Evolutionary conservation across 2,797 vertebrate species (phyloP).

Genomic region (Mus caroli): DNA sequence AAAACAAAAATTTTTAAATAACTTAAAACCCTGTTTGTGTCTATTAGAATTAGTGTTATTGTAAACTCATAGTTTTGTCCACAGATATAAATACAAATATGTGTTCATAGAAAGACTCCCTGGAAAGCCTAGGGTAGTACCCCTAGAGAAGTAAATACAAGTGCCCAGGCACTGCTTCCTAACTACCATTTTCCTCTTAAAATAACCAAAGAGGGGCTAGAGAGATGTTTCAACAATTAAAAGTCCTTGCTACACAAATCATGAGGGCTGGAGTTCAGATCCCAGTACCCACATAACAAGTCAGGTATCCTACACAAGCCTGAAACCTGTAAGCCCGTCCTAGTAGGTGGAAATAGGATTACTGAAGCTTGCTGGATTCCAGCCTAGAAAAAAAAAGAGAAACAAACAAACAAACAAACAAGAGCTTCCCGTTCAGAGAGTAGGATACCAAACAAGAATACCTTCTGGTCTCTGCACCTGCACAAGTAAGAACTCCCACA

Average conservation of each 20-base stretch:
- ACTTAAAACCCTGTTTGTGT: neutral
- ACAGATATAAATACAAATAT: conserved; percentile 17
- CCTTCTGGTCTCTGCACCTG: neutral
- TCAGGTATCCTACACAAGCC: neutral
- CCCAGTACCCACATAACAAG: neutral
- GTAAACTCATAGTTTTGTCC: conserved; percentile 10
- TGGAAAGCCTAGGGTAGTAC: neutral
- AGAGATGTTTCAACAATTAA: neutral
- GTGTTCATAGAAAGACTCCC: neutral
- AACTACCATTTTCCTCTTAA: conserved; percentile 40
- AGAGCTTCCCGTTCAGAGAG: neutral
- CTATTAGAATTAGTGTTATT: conserved; percentile 34
- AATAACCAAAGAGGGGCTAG: neutral
- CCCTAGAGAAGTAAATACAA: neutral
- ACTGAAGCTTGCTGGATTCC: neutral
- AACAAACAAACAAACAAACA: neutral
- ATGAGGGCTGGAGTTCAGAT: neutral
- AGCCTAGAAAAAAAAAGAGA: too few species aligned
- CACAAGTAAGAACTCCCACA: neutral
- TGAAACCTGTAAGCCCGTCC: neutral
- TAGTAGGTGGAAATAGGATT: neutral
- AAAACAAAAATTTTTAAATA: neutral
- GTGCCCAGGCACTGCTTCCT: neutral
- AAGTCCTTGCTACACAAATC: neutral
- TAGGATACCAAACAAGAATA: neutral